Percentiles rank a stretch among this genome's conserved stretches.
Evolutionary conservation across 2,113 vertebrate species (phyloP).

Genomic region (Anguilla rostrata): DNA sequence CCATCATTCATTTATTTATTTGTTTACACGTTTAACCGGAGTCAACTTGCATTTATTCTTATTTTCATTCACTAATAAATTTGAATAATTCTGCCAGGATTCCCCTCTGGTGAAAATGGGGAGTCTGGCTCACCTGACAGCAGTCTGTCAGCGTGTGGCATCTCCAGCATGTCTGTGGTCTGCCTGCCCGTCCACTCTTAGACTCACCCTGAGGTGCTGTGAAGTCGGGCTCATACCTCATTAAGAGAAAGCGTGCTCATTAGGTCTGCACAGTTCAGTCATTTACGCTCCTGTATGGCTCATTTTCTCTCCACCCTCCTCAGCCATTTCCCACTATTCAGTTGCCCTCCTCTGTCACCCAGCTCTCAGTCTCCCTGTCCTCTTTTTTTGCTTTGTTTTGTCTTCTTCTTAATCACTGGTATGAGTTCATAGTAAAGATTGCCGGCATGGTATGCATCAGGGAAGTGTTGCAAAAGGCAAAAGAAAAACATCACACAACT

Average conservation of each 20-base stretch:
- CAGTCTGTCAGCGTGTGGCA: not conserved
- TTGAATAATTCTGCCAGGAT: not conserved
- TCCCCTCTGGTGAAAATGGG: not conserved
- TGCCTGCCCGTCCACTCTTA: not conserved
- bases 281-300: not conserved
- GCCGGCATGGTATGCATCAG: too few relatives aligned
- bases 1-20: not conserved
- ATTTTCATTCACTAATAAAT: not conserved
- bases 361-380: not conserved
- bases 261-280: not conserved
- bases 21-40: not conserved
- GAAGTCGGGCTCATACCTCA: not conserved
- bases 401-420: too few relatives aligned
- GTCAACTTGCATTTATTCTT: not conserved
- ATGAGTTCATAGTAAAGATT: too few relatives aligned
- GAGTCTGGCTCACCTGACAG: not conserved
- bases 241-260: not conserved
- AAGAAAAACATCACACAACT: too few relatives aligned
- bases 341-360: not conserved
- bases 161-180: not conserved
- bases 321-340: not conserved
- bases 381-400: too few relatives aligned
- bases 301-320: not conserved
- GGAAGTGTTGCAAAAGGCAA: too few relatives aligned
- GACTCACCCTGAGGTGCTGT: not conserved